Evolutionary conservation across 2,113 vertebrate species (phyloP), one percentile per base, ranked within the genome.

Genomic region (Neofelis nebulosa): DNA sequence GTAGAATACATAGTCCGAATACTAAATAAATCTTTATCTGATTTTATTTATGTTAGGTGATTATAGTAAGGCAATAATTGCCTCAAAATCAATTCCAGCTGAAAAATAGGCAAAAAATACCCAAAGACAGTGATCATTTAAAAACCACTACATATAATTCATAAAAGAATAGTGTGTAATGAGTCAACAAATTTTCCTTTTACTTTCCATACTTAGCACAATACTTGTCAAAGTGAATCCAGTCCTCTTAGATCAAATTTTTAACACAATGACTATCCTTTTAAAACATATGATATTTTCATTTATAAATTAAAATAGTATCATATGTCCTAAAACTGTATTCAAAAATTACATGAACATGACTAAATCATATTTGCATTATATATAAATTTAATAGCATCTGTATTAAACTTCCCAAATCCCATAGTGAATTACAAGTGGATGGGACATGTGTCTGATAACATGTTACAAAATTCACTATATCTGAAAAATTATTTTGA

Each of bases 401-500:
- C 76, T 73, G 71, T 55, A 80, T 84, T 91, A 95, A 93, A 93
- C 25, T 74, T 76, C 8, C 31, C 57, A 92, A 89, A 52, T 36
- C 10, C 33, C 8, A n/a, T 61, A 48, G 2, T 45, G 19, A 85
- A 69, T 89, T 95, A 90, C 21, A 90, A 71, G 66, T 87, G 33
- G 11, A 73, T 73, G 45, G 50, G 41, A 36, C 86, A 86, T 55
- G 41, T 90, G 27, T 76, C 38, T 86, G 88, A 87, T 27, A 63
- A 65, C 9, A 88, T 31, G 23, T 94, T 94, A 74, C 25, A 94
- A 74, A 93, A 86, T 76, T 90, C 12, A 65, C 3, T 91, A n/a
- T 76, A 14, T 65, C 89, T 94, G 41, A 82, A 96, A 82, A 95
- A 78, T 63, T 93, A 93, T 50, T 92, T 82, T 82, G n/a, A 87